Base-by-base conservation (phyloP, 2,888 invertebrate genomes). In the Drosophila kokeensis region DNA sequence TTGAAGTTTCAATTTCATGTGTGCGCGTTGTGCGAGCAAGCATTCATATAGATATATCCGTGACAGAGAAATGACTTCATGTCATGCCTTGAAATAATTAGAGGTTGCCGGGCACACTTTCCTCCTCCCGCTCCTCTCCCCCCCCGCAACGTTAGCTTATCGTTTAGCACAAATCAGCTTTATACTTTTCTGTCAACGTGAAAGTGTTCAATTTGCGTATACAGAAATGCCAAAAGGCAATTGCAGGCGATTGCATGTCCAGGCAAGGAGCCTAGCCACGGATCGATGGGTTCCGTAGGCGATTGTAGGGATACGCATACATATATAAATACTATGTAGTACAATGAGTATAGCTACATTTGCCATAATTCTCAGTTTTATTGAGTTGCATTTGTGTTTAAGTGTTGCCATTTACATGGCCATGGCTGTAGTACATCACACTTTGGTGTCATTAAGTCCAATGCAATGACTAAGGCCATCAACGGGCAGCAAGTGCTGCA, bases 81-180 rank as follows among this genome's bases (percentile, higher is more conserved):
- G 91, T 91, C 92, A 92, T 91, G 92, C 89, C 89, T 90, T 85
- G 76, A 87, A 83, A 91, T 92, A 91, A 92, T 92, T 91, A 91
- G 87, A 86, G 86, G 84, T 87, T 81, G 76, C 72, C 49, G 58
- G 21, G 30, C 15, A 40, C 55, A 62, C 71, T 60, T n/a, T n/a
- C 2, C 38, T 27, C 27, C 18, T 8, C 18, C 53, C 8, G 27
- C 27, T 1, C 4, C 34, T 10, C 11, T n/a, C 1, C 21, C 13
- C 21, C 13, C 38, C 38, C 0, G 27, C 27, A 24, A 40, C 40
- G 36, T 36, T 29, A 29, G 67, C 82, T 86, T 91, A 91, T 91
- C 89, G 76, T 45, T 65, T 61, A 77, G 69, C 72, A 81, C 82
- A 82, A 83, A 91, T 89, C 91, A 80, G 79, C 86, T 78, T 63